Base-by-base conservation (phyloP, 2,113 vertebrate species). In the Martes martes region DNA sequence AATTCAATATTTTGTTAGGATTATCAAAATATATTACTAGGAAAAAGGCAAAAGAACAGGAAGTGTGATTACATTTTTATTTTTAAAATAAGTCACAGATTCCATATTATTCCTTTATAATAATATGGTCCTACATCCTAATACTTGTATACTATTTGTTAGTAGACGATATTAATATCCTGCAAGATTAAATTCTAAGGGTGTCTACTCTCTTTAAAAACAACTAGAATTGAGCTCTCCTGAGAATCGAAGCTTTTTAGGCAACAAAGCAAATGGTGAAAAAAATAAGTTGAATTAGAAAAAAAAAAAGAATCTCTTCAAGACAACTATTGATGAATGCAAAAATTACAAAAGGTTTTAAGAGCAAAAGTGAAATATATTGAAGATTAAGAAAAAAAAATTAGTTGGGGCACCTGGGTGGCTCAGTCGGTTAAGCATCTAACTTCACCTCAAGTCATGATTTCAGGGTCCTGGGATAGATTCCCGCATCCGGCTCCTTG, bases 341-440 rank as follows among this genome's bases (percentile, higher is more conserved):
- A 39, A 69, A 21, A 80, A 33, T 84, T 33, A 83, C 26, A 47
- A 91, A 92, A 79, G 7, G 1, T 50, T 87, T 85, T 19, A 80
- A 45, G 47, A 93, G 28, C 45, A 95, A 82, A 95, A 73, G 14
- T 42, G 84, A 90, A 95, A 79, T 45, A 91, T 36, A 39, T 78
- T 89, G 23, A 89, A 86, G 85, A 92, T 89, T 92, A 67, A 83
- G 47, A 52, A 91, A 13, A 94, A 94, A 87, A 61, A 50, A 57
- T 13, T 28, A 31, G 3, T 15, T 65, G 63, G 63, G 63, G 14
- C 28, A 31, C 28, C 28, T 31, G 63, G 63, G 28, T 65, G 63
- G 63, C 63, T 65, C 63, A 65, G 63, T 65, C 2, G 1, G 28
- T 15, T 65, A 65, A 65, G 63, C 28, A 6, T 31, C 63, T 65